Conservation (phyloP, 2,113 vertebrate species). For the Corythornis vintsioides region DNA sequence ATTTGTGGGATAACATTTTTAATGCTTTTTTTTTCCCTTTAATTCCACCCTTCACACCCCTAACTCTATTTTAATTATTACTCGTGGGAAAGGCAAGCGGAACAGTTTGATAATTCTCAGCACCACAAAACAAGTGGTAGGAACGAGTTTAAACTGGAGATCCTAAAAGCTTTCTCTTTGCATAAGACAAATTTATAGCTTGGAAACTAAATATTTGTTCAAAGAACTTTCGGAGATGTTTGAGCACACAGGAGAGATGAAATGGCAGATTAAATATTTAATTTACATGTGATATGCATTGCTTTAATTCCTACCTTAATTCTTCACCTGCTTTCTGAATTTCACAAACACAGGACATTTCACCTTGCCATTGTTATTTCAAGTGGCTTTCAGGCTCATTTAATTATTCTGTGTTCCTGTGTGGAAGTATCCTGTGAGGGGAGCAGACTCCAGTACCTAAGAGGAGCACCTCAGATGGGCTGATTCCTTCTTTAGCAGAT, state of each 20-base stretch:
- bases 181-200: slow-evolving; percentile 59
- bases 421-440: neutral
- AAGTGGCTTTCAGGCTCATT: neutral
- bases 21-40: neutral
- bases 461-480: rapidly evolving
- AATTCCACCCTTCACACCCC: neutral
- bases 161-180: slow-evolving; percentile 68
- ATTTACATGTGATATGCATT: slow-evolving; percentile 26
- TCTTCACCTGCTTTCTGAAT: slow-evolving; percentile 54
- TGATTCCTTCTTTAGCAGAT: neutral
- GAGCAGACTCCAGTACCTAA: neutral
- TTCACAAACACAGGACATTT: slow-evolving; percentile 34
- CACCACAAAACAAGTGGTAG: slow-evolving; percentile 8
- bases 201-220: slow-evolving; percentile 69
- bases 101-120: slow-evolving; percentile 50
- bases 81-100: slow-evolving; percentile 63
- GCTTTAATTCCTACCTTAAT: slow-evolving; percentile 27
- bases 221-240: slow-evolving; percentile 58
- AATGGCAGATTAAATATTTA: slow-evolving; percentile 53
- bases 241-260: slow-evolving; percentile 44
- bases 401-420: neutral
- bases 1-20: neutral
- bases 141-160: slow-evolving; percentile 66
- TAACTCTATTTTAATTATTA: slow-evolving; percentile 44
- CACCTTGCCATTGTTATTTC: neutral